A percentile compares a stretch with the other conserved stretches of the same genome.
phyloP scores from a whole-genome alignment of 2,113 vertebrate genomes.

The Odontesthes bonariensis region DNA sequence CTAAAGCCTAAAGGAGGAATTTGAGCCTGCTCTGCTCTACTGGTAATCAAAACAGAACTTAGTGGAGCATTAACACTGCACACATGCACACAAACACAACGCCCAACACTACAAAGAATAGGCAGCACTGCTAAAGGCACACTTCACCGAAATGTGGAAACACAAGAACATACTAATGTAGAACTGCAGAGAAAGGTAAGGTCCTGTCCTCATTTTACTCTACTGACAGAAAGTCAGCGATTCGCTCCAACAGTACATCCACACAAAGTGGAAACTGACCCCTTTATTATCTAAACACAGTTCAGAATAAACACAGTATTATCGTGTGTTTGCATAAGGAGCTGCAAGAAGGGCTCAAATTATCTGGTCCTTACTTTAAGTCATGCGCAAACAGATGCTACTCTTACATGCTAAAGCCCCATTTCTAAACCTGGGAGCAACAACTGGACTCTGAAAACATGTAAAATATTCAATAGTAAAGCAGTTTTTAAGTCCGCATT shows the following conservation, averaged over 20 bases:
- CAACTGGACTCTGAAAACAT: not conserved
- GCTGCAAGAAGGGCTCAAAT: conserved; percentile 40
- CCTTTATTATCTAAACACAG: conserved; percentile 69
- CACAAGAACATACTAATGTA: conserved; percentile 18
- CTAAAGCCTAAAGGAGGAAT: conserved; percentile 60
- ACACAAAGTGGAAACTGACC: conserved; percentile 52
- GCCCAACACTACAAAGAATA: conserved; percentile 18
- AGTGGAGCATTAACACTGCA: conserved; percentile 42
- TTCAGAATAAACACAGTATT: conserved; percentile 65
- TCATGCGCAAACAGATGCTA: conserved; percentile 34
- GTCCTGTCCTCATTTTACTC: conserved; percentile 31
- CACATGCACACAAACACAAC: conserved; percentile 41
- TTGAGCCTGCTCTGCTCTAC: conserved; percentile 42
- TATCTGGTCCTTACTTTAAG: conserved; percentile 34
- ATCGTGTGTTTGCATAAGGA: conserved; percentile 58
- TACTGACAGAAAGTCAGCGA: conserved; percentile 30
- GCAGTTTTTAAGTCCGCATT: not conserved
- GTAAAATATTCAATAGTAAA: not conserved
- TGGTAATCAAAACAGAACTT: conserved; percentile 64
- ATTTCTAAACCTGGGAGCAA: conserved; percentile 14
- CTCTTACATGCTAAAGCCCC: conserved; percentile 29
- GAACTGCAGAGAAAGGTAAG: conserved; percentile 27
- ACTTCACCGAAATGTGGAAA: conserved; percentile 30
- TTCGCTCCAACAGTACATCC: conserved; percentile 43
- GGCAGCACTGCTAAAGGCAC: conserved; percentile 18